Percentiles rank a stretch among this genome's conserved stretches.
Conservation (phyloP, 2,113 vertebrate species). For the Crotalus horridus region DNA sequence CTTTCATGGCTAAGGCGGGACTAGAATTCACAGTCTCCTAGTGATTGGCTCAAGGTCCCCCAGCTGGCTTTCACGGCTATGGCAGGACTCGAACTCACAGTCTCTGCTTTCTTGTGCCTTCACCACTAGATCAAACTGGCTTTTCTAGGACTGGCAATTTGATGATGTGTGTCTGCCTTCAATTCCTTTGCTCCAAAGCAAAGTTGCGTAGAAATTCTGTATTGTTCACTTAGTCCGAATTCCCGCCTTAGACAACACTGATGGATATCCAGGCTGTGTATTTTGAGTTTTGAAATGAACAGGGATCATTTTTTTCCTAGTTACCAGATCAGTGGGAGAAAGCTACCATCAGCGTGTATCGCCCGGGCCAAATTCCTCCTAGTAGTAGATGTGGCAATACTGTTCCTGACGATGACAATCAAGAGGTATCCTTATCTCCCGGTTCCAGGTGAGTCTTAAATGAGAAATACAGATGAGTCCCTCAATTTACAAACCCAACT, state of each 20-base stretch:
- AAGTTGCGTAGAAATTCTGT: neutral
- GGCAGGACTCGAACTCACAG: no score
- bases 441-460: slow-evolving; percentile 80
- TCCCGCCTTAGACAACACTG: neutral
- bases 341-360: slow-evolving; percentile 82
- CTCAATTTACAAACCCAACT: no score
- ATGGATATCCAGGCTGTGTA: neutral
- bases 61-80: no score
- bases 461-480: accelerated
- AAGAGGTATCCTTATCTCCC: slow-evolving; percentile 85
- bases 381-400: slow-evolving; percentile 93
- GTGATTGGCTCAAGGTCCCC: no score
- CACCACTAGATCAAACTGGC: neutral
- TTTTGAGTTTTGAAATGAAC: neutral
- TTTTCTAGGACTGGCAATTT: neutral
- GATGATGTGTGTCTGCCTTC: neutral
- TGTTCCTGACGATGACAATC: slow-evolving; percentile 90
- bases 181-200: no score
- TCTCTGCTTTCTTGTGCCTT: neutral
- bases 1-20: neutral
- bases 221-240: neutral
- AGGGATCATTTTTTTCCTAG: slow-evolving; percentile 59
- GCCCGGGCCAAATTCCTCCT: slow-evolving; percentile 81
- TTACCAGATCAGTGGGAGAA: slow-evolving; percentile 96
- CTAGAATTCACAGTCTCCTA: neutral